Percentiles rank a stretch among this genome's conserved stretches.
Evolutionary conservation across 1,140 invertebrate species (phyloP).

Genomic region (Zaprionus camerounensis): DNA sequence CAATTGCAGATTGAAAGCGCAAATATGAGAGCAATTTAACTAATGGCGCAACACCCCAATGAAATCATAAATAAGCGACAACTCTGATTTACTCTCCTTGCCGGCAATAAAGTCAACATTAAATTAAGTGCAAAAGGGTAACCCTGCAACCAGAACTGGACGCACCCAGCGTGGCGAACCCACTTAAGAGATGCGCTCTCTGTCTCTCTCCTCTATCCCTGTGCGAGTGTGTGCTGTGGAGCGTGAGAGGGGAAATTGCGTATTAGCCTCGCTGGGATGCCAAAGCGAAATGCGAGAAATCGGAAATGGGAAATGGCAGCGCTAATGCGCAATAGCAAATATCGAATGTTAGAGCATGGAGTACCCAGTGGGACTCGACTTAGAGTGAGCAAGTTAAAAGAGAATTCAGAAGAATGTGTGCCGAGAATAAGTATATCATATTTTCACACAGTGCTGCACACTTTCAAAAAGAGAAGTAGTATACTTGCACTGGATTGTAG

Average conservation of each 20-base stretch:
- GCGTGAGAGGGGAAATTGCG: conserved; percentile 58
- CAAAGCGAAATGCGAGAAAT: conserved; percentile 51
- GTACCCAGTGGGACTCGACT: neutral
- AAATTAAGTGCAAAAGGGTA: conserved; percentile 73
- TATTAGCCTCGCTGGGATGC: conserved; percentile 57
- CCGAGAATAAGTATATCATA: no score
- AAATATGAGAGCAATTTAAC: conserved; percentile 51
- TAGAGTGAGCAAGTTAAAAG: neutral
- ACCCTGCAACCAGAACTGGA: conserved; percentile 43
- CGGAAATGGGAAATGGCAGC: conserved; percentile 42
- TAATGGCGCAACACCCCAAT: conserved; percentile 58
- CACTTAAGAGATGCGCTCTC: conserved; percentile 27
- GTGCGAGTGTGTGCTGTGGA: conserved; percentile 39
- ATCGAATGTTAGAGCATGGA: conserved; percentile 20
- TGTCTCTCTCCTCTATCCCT: neutral
- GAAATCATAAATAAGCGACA: conserved; percentile 72
- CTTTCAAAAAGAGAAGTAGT: neutral
- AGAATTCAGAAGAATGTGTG: neutral
- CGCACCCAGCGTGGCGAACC: conserved; percentile 23
- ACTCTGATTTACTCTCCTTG: conserved; percentile 68
- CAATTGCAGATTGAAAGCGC: neutral
- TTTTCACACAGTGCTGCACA: neutral
- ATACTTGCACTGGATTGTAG: no score
- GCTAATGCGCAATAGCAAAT: conserved; percentile 54
- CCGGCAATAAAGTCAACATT: conserved; percentile 63